Conservation (phyloP, 1,140 invertebrate species). For the Callitettix versicolor region DNA sequence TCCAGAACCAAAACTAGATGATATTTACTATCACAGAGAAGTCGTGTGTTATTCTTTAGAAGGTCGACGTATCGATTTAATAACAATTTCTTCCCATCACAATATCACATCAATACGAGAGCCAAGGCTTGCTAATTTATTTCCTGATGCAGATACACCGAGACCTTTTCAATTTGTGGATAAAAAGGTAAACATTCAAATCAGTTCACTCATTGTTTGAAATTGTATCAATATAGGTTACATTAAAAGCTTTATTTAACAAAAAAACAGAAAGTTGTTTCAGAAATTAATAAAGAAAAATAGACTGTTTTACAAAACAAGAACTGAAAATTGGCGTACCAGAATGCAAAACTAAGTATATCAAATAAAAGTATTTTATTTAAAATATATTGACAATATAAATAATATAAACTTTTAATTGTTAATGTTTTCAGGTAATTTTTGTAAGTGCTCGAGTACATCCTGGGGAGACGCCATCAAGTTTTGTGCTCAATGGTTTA, state of each 20-base stretch:
- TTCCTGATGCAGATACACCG: constrained; percentile 52
- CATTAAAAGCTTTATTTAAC: background rate
- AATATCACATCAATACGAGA: constrained; percentile 61
- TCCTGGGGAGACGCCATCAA: constrained; percentile 87
- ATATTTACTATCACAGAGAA: constrained; percentile 81
- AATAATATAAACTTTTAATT: too few species aligned
- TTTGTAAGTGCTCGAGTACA: constrained; percentile 86
- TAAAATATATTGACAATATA: too few species aligned
- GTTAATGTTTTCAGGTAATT: constrained; percentile 48
- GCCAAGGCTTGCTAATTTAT: constrained; percentile 60
- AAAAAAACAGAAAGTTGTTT: too few species aligned
- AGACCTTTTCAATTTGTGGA: constrained; percentile 61
- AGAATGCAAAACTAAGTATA: too few species aligned
- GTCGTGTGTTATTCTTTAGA: constrained; percentile 72
- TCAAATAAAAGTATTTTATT: too few species aligned
- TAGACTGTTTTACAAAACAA: too few species aligned
- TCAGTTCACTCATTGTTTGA: background rate
- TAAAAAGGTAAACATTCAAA: constrained; percentile 55
- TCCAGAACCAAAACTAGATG: constrained; percentile 37
- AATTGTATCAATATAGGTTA: background rate
- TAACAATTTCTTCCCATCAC: constrained; percentile 79
- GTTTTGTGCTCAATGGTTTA: constrained; percentile 88
- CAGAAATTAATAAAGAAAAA: constrained; percentile 6
- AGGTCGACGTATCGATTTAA: constrained; percentile 68
- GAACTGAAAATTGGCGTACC: too few species aligned